These are phyloP conservation scores for Nannoperca australis DNA, from an alignment of 2,797 vertebrate species.

Conservation along the genomic window DNA sequence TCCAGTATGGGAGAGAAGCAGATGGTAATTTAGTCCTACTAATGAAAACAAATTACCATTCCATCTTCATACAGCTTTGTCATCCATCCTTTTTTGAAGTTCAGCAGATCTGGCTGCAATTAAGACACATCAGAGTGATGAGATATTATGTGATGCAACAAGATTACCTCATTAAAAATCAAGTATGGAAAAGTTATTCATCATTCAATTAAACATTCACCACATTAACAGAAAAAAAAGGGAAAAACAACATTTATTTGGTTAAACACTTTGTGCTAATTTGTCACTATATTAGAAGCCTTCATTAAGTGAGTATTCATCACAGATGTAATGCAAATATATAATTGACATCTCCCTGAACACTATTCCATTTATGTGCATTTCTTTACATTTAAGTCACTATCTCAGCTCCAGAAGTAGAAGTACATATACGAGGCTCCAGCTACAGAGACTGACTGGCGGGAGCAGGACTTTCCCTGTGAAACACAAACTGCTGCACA, in stretches of 20 bases:
- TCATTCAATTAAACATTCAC: background rate
- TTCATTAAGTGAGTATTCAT: background rate
- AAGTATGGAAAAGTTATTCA: background rate
- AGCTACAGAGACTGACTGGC: slow-evolving; percentile 56
- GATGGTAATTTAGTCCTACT: background rate
- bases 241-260: background rate
- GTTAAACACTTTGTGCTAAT: slow-evolving; percentile 2
- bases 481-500: slow-evolving; percentile 77
- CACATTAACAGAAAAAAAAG: background rate
- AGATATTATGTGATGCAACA: slow-evolving; percentile 4
- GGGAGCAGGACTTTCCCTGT: slow-evolving; percentile 66
- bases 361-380: slow-evolving; percentile 9
- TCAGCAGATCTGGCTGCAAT: slow-evolving; percentile 94
- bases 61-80: slow-evolving; percentile 97
- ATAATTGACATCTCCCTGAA: background rate
- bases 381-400: slow-evolving; percentile 51
- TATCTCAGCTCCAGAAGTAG: slow-evolving; percentile 35
- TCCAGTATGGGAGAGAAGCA: background rate
- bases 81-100: slow-evolving; percentile 99
- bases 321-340: slow-evolving; percentile 5
- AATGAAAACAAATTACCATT: slow-evolving; percentile 85
- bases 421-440: slow-evolving; percentile 20
- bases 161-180: background rate
- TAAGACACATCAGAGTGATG: slow-evolving; percentile 35
- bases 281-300: background rate